Conservation (phyloP, 2,113 vertebrate genomes). For the Orthonyx spaldingii region DNA sequence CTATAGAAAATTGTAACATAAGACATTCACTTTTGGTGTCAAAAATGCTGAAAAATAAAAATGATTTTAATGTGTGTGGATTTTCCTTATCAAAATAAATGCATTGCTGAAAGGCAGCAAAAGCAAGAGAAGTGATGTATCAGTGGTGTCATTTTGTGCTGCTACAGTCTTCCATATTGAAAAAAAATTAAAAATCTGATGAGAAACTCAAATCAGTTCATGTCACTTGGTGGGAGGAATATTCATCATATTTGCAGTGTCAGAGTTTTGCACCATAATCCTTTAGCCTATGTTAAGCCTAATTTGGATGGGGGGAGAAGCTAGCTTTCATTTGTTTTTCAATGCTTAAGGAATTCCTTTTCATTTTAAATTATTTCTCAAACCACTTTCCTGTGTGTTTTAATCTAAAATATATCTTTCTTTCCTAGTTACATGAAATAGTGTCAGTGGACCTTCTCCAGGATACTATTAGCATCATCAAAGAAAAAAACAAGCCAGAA, state of each 20-base stretch:
- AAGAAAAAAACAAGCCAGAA: neutral
- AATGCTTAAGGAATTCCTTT: neutral
- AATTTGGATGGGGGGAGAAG: neutral
- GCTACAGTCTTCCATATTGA: neutral
- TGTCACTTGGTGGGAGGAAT: neutral
- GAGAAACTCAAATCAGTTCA: conserved; percentile 21
- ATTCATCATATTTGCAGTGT: neutral
- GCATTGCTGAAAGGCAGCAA: conserved; percentile 34
- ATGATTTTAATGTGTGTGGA: conserved; percentile 57
- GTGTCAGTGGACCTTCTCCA: neutral
- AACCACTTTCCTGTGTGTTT: neutral
- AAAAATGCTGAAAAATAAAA: conserved; percentile 61
- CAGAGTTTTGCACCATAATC: neutral
- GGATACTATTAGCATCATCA: neutral
- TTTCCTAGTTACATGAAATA: neutral
- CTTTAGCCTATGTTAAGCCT: neutral
- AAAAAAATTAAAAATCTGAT: neutral
- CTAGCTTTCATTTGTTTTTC: neutral
- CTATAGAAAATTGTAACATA: conserved; percentile 61
- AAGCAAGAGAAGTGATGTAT: neutral
- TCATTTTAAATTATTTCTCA: neutral
- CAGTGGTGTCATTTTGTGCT: conserved; percentile 57
- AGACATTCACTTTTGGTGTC: conserved; percentile 58
- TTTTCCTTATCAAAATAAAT: conserved; percentile 58
- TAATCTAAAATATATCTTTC: neutral